phyloP scores from a whole-genome alignment of 2,797 vertebrate genomes.

The Liparis tanakae region DNA sequence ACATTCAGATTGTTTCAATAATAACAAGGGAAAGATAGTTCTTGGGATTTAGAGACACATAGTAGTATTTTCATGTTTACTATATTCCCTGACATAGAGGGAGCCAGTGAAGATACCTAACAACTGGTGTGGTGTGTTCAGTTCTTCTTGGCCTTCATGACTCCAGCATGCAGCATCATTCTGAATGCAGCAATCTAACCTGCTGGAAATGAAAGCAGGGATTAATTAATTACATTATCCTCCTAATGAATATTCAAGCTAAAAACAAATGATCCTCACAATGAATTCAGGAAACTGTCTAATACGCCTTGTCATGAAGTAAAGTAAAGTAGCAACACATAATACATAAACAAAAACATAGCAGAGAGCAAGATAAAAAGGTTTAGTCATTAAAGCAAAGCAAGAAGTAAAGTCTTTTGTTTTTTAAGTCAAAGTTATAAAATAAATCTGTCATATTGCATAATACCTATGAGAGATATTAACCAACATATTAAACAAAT shows the following conservation, averaged over 20 bases:
- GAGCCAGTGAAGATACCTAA: not conserved
- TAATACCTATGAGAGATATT: not conserved
- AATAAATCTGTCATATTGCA: slow-evolving; percentile 1
- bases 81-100: not conserved
- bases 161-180: not conserved
- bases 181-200: not conserved
- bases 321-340: not conserved
- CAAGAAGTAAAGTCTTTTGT: not conserved
- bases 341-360: not conserved
- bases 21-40: not conserved
- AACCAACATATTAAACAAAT: slow-evolving; percentile 15
- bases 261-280: not conserved
- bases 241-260: not conserved
- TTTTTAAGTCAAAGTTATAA: not conserved
- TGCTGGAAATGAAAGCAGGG: not conserved
- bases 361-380: not conserved
- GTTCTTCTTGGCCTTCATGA: not conserved
- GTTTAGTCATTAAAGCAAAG: not conserved
- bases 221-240: not conserved
- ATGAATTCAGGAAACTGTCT: not conserved
- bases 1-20: not conserved
- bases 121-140: not conserved
- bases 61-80: not conserved
- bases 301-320: too few relatives aligned
- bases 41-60: not conserved